These are phyloP conservation scores for Tigriopus japonicus DNA, from an alignment of 1,140 invertebrate genomes.

Conservation along the genomic window DNA sequence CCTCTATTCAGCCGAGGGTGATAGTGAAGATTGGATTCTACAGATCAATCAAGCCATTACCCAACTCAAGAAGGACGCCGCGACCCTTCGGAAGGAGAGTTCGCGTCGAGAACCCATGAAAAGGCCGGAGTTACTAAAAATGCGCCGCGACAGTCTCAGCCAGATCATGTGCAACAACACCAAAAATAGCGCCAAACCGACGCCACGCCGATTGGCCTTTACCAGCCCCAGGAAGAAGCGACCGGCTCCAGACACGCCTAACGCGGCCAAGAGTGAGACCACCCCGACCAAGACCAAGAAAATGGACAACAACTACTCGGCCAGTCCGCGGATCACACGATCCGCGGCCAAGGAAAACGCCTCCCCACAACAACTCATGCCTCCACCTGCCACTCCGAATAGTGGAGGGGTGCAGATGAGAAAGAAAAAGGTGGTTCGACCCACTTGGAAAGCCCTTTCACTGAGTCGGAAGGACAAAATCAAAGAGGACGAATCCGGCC, in stretches of 20 bases:
- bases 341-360: background rate
- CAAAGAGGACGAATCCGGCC: background rate
- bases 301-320: background rate
- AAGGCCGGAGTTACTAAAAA: slow-evolving; percentile 8
- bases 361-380: background rate
- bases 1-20: slow-evolving; percentile 20
- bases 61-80: background rate
- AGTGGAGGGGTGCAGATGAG: background rate
- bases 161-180: slow-evolving; percentile 5
- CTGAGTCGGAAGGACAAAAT: background rate
- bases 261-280: background rate
- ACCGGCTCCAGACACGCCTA: background rate
- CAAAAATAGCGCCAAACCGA: background rate
- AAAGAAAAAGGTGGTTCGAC: background rate
- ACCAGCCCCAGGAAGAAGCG: slow-evolving; percentile 3
- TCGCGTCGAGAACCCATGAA: slow-evolving; percentile 4
- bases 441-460: background rate
- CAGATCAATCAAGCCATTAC: background rate
- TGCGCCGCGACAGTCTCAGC: slow-evolving; percentile 12
- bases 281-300: background rate
- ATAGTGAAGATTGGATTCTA: slow-evolving; percentile 6
- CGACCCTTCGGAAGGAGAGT: slow-evolving; percentile 9
- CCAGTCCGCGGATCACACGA: background rate
- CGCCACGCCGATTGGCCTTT: background rate
- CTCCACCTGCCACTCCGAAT: background rate